Evolutionary conservation across 2,888 invertebrate genomes (phyloP).

Genomic region (Mesoligia furuncula): DNA sequence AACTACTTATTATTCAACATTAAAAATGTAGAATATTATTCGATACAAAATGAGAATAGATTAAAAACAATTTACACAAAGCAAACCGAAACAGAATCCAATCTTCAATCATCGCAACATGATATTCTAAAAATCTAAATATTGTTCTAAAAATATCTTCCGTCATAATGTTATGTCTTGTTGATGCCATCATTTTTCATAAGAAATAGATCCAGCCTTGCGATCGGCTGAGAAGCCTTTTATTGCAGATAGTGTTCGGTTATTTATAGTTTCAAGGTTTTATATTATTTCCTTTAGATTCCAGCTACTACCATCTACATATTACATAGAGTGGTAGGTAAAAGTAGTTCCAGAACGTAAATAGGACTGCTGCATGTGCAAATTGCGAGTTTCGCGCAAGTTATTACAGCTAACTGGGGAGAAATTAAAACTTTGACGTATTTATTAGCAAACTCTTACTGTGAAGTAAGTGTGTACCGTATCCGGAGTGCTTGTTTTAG

Average conservation of each 20-base stretch:
- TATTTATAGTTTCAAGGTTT: conserved; percentile 71
- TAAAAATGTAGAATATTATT: not conserved
- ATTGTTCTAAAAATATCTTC: conserved; percentile 21
- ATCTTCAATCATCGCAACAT: conserved; percentile 25
- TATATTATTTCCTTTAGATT: conserved; percentile 42
- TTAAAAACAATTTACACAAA: not conserved
- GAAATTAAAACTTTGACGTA: conserved; percentile 50
- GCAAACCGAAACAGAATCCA: conserved; percentile 10
- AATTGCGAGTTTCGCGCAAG: conserved; percentile 31
- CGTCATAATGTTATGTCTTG: conserved; percentile 27
- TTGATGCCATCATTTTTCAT: conserved; percentile 59
- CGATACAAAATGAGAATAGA: not conserved
- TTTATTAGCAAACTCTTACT: conserved; percentile 45
- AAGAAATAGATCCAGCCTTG: conserved; percentile 69
- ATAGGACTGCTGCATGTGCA: conserved; percentile 27
- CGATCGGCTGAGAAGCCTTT: conserved; percentile 74
- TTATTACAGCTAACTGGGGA: conserved; percentile 40
- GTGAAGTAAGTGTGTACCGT: not conserved
- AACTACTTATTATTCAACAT: not conserved
- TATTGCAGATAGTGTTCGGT: conserved; percentile 59
- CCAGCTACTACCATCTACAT: conserved; percentile 37
- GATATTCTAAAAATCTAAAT: conserved; percentile 1
- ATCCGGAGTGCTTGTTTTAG: conserved; percentile 17
- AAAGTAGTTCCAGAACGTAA: conserved; percentile 16
- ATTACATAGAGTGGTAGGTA: conserved; percentile 10